Evolutionary conservation across 2,888 invertebrate genomes (phyloP).

Genomic region (Pantelozetes paolii): DNA sequence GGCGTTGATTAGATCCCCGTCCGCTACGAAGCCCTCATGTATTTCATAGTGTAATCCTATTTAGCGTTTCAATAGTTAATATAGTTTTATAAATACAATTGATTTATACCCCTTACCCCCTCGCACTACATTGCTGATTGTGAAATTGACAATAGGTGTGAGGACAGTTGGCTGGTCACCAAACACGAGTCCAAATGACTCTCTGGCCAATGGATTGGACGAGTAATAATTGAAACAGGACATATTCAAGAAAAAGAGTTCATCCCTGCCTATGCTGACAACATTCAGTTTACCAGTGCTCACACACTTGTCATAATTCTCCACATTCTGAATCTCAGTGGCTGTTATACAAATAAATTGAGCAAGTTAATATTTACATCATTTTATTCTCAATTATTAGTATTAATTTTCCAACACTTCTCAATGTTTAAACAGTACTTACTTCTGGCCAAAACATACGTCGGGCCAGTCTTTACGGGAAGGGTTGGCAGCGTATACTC

Average conservation of each 20-base stretch:
- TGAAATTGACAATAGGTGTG: constrained; percentile 6
- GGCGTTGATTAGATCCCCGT: constrained; percentile 10
- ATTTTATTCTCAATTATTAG: no score
- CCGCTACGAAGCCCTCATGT: background rate
- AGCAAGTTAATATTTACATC: no score
- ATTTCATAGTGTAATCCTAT: background rate
- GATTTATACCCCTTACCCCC: background rate
- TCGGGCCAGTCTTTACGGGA: no score
- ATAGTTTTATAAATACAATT: background rate
- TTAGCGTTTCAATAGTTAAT: no score
- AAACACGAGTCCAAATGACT: background rate
- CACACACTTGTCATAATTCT: background rate
- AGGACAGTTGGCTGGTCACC: background rate
- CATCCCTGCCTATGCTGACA: background rate
- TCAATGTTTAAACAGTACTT: no score
- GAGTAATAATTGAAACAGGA: background rate
- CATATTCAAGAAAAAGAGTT: constrained; percentile 12
- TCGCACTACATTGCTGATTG: constrained; percentile 2
- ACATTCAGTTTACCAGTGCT: background rate
- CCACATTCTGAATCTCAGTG: background rate
- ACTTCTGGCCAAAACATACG: no score
- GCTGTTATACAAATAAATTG: background rate
- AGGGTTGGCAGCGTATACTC: no score
- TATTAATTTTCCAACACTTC: no score
- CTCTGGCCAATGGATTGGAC: background rate